phyloP scores from a whole-genome alignment of 2,113 vertebrate species.

The Engraulis encrasicolus region DNA sequence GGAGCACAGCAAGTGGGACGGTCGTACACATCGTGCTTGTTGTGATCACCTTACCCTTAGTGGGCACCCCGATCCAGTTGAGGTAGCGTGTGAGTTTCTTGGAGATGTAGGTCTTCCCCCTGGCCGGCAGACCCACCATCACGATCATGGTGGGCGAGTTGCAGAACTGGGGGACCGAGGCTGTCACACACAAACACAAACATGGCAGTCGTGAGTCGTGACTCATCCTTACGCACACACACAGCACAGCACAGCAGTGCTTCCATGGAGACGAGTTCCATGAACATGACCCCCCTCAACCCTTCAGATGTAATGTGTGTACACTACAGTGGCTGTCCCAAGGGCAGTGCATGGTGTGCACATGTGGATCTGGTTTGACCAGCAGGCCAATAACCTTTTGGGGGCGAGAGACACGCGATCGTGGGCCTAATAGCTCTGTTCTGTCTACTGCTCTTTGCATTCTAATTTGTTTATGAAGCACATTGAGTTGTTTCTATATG shows the following conservation, averaged over 20 bases:
- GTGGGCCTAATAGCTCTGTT: too few relatives aligned
- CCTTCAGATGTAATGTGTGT: neutral
- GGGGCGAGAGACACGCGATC: neutral
- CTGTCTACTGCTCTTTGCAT: too few relatives aligned
- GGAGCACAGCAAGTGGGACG: too few relatives aligned
- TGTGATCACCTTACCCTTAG: constrained; percentile 77
- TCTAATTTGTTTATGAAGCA: too few relatives aligned
- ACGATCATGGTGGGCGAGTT: constrained; percentile 92
- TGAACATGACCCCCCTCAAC: neutral
- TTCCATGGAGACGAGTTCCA: neutral
- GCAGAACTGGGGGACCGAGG: constrained; percentile 88
- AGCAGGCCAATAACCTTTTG: neutral
- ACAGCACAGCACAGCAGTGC: neutral
- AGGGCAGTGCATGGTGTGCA: neutral
- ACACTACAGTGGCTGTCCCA: neutral
- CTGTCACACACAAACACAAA: constrained; percentile 64
- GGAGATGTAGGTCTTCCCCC: constrained; percentile 91
- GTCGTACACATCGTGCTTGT: too few relatives aligned
- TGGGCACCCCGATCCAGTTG: constrained; percentile 90
- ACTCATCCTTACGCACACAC: neutral
- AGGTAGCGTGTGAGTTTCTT: constrained; percentile 90
- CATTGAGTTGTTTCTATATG: too few relatives aligned
- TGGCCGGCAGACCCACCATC: constrained; percentile 87
- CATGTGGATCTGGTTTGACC: neutral
- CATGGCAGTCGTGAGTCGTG: neutral